Evolutionary conservation across 2,888 invertebrate genomes (phyloP).

Genomic region (Phaonia tiefii): DNA sequence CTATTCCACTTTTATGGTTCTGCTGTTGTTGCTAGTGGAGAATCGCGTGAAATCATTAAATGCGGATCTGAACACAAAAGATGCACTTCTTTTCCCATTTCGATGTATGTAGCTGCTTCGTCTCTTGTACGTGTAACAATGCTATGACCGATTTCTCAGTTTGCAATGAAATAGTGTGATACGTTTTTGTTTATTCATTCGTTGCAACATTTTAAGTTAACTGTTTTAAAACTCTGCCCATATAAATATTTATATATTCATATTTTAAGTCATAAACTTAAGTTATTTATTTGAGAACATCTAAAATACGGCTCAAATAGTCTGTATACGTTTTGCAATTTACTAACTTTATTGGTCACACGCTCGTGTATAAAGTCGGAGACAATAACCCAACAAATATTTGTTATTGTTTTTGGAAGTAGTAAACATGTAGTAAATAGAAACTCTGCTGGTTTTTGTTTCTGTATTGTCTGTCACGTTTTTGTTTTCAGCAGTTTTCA

Average conservation of each 20-base stretch:
- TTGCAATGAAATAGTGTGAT: background rate
- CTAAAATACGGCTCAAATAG: too few species aligned
- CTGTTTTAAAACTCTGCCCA: background rate
- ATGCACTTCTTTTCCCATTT: conserved; percentile 15
- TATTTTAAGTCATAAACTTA: background rate
- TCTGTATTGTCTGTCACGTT: too few species aligned
- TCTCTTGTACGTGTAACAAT: background rate
- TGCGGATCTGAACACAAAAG: conserved; percentile 55
- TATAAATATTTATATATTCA: background rate
- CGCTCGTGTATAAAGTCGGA: too few species aligned
- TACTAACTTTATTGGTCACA: too few species aligned
- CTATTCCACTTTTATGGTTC: conserved; percentile 28
- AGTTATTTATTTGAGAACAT: background rate
- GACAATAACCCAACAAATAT: too few species aligned
- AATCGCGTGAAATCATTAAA: conserved; percentile 58
- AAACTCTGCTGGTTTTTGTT: too few species aligned
- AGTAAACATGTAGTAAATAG: too few species aligned
- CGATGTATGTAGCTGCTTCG: background rate
- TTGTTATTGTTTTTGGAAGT: too few species aligned
- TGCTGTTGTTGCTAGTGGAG: background rate
- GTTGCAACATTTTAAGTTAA: conserved; percentile 16
- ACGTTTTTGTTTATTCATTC: conserved; percentile 2
- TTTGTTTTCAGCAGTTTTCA: too few species aligned
- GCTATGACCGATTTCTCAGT: background rate
- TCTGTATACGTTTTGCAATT: too few species aligned